Conservation (phyloP, 2,113 vertebrate species). For the Irena cyanogastra region DNA sequence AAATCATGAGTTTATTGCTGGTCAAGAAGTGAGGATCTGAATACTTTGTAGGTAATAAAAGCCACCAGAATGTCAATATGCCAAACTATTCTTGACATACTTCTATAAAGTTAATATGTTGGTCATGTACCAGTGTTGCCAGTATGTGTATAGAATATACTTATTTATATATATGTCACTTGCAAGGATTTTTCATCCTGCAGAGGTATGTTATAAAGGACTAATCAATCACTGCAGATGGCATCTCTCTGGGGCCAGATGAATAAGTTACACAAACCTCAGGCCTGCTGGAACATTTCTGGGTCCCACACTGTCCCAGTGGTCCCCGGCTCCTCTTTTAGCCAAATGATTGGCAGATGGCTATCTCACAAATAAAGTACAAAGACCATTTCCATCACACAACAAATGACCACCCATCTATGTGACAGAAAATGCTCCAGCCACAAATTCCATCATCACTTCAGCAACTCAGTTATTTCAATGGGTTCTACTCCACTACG, state of each 20-base stretch:
- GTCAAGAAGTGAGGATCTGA: not conserved
- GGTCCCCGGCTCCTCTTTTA: not conserved
- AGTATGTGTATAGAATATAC: not conserved
- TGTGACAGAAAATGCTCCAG: not conserved
- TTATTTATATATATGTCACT: not conserved
- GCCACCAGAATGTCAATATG: not conserved
- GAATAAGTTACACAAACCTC: not conserved
- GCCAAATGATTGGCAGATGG: not conserved
- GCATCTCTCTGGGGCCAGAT: rapidly evolving
- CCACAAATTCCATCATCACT: not conserved
- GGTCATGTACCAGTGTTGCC: not conserved
- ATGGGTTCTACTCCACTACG: not conserved
- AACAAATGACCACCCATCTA: not conserved
- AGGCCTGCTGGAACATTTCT: not conserved
- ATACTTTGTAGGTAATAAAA: not conserved
- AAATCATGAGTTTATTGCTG: not conserved
- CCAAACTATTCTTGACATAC: rapidly evolving
- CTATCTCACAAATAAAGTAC: not conserved
- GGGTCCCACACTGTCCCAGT: not conserved
- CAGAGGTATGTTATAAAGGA: not conserved
- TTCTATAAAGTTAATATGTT: rapidly evolving
- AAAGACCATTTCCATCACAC: not conserved
- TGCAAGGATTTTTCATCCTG: not conserved
- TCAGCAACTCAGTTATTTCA: not conserved
- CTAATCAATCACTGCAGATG: not conserved